Evolutionary conservation across 35 echinoderm and acorn worm genomes (phyloP), one percentile per base, ranked within the genome.

Genomic region (Strongylocentrotus purpuratus): DNA sequence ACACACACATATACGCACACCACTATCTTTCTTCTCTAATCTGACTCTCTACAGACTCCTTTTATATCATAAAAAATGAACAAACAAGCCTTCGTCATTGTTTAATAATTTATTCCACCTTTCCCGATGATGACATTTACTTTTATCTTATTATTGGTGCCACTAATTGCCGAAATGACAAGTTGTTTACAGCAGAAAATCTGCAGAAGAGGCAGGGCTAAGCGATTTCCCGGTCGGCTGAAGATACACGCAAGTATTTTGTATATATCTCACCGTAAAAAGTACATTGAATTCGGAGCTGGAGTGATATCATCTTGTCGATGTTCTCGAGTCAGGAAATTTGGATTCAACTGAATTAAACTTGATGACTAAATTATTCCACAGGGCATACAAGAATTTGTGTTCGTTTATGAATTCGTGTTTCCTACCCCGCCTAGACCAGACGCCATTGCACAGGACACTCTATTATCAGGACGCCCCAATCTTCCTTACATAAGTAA

Each of bases 291-390:
- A 78, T 78, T 78, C 65, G 28, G 25, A 78, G 65, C 28, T 28
- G 20, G 28, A 78, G 28, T 78, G 65, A 78, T 78, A 78, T 78
- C 25, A 78, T 78, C 65, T 78, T n/a, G 0, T 55, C 15, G 10
- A 55, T 55, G 20, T 28, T 78, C 65, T 22, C 28, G 65, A 78
- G 65, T 25, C 65, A 78, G 65, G 65, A 78, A n/a, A 78, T 78
- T 78, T 78, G 22, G 28, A 78, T 78, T 78, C 65, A 78, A 78
- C 65, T n/a, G 65, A 78, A 78, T 78, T n/a, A 78, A 78, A 78
- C 65, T 78, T 78, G 65, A 78, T 78, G 65, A 78, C 65, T 78
- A n/a, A 78, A 78, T 78, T 78, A 78, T 78, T 78, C 65, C 65
- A 78, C 65, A 78, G 65, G 65, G 65, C 65, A 78, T 78, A 78